Evolutionary conservation across 2,113 vertebrate genomes (phyloP), one percentile per base, ranked within the genome.

Genomic region (Hippocampus abdominalis): DNA sequence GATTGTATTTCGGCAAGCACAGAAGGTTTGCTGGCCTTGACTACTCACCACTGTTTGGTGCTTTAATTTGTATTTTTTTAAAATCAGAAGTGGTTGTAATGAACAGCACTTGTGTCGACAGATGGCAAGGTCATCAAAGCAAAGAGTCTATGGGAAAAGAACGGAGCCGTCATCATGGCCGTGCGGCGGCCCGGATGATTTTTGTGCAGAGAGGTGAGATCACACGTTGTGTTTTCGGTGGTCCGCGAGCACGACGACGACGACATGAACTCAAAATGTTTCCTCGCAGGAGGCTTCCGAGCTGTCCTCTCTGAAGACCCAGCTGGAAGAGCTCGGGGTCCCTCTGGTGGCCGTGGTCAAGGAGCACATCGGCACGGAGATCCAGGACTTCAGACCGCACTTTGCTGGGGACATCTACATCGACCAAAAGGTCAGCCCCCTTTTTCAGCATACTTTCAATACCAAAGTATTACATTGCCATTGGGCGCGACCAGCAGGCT

Each of bases 181-280:
- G 96, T 99, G 11, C 91, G 96, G 56, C 91, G 97, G 64, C 97
- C 97, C 65, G 97, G 97, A 92, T 99, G 97, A 90, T 98, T 96
- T 93, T 93, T 98, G 90, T 99, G 97, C 91, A 94, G 97, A 92
- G 97, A 57, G 54, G 54, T 57, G 23, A 57, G 87, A 76, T 1
- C 2, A 5, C n/a, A 4, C 0, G 21, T 44, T 44, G 15, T 42
- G 12, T 44, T 44, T 36, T 39, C 18, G 6, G 15, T 18, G 11
- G 25, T 65, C 8, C 0, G 8, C 16, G 8, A 10, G 23, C 18
- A 1, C 64, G 1, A 16, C 0, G n/a, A 3, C 8, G 1, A 16
- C 0, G n/a, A 3, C 8, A 0, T 9, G 1, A 27, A 25, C 23
- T 23, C 64, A 53, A 27, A 36, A 10, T 3, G 48, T n/a, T 44